Evolutionary conservation across 2,797 vertebrate species (phyloP).

Genomic region (Bradypus variegatus): DNA sequence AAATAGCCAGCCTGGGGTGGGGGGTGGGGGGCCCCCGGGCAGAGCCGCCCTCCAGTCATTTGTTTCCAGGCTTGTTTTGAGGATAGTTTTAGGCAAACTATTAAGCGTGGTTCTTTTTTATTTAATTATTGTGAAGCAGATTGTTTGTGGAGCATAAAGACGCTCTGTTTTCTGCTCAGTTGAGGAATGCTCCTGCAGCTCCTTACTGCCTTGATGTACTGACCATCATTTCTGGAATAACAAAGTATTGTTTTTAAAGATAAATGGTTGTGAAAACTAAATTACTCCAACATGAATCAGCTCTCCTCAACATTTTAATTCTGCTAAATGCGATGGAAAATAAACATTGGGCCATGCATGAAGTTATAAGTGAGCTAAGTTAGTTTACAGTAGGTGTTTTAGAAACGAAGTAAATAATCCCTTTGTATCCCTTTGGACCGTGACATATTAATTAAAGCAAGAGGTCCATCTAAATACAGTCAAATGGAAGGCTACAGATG

Average conservation of each 20-base stretch:
- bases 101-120: slow-evolving; percentile 44
- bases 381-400: slow-evolving; percentile 47
- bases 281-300: slow-evolving; percentile 34
- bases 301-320: slow-evolving; percentile 22
- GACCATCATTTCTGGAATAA: slow-evolving; percentile 21
- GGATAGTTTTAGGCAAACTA: slow-evolving; percentile 42
- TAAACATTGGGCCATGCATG: slow-evolving; percentile 38
- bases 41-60: neutral
- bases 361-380: slow-evolving; percentile 46
- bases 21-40: neutral
- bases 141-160: slow-evolving; percentile 50
- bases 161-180: slow-evolving; percentile 31
- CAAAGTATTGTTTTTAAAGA: slow-evolving; percentile 43
- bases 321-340: slow-evolving; percentile 32
- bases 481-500: slow-evolving; percentile 58
- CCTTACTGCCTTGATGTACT: slow-evolving; percentile 7
- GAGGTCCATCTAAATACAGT: neutral
- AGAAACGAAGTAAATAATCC: slow-evolving; percentile 57
- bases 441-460: slow-evolving; percentile 46
- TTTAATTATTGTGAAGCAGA: slow-evolving; percentile 53
- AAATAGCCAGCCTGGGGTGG: slow-evolving; percentile 49
- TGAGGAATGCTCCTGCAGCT: slow-evolving; percentile 4
- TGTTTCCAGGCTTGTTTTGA: slow-evolving; percentile 19
- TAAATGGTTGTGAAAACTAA: slow-evolving; percentile 19
- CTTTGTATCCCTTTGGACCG: slow-evolving; percentile 49